Evolutionary conservation across 30 jellyfish, hydroid and myxozoan species (phyloP).

Genomic region (Rhopilema esculentum): DNA sequence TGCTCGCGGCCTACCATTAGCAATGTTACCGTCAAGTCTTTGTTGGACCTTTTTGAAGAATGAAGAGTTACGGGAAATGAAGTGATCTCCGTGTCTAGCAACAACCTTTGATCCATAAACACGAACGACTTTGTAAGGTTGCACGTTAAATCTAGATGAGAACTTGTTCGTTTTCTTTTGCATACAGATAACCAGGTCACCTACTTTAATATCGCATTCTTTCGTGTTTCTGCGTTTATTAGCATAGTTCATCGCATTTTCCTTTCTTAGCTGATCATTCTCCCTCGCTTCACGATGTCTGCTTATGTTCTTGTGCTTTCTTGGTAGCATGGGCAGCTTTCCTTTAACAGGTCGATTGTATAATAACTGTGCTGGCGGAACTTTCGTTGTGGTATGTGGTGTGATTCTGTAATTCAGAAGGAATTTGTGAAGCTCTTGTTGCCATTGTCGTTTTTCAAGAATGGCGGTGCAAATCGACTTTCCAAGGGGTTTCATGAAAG

Average conservation of each 20-base stretch:
- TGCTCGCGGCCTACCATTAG: too few relatives aligned
- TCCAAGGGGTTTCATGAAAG: conserved; percentile 53
- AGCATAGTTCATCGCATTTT: conserved; percentile 19
- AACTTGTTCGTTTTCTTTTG: conserved; percentile 19
- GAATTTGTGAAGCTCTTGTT: conserved; percentile 39
- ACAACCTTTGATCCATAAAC: conserved; percentile 10
- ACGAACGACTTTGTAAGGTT: conserved; percentile 15
- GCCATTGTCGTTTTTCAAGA: conserved; percentile 27
- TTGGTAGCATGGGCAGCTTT: conserved; percentile 28
- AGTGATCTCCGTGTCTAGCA: conserved; percentile 7
- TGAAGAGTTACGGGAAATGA: neutral
- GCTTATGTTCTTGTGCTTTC: neutral
- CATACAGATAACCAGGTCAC: conserved; percentile 30
- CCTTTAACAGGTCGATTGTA: conserved; percentile 27
- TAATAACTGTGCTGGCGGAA: conserved; percentile 49
- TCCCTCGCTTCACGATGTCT: conserved; percentile 12
- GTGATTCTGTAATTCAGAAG: conserved; percentile 50
- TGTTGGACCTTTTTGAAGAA: neutral
- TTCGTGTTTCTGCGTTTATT: conserved; percentile 33
- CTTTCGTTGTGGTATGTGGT: conserved; percentile 42
- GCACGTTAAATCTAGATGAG: conserved; percentile 7
- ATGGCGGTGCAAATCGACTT: conserved; percentile 57
- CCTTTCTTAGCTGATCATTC: conserved; percentile 1
- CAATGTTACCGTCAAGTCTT: neutral
- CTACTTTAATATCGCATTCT: conserved; percentile 15